Evolutionary conservation across 2,113 vertebrate genomes (phyloP).

Genomic region (Neodon shergylaensis): DNA sequence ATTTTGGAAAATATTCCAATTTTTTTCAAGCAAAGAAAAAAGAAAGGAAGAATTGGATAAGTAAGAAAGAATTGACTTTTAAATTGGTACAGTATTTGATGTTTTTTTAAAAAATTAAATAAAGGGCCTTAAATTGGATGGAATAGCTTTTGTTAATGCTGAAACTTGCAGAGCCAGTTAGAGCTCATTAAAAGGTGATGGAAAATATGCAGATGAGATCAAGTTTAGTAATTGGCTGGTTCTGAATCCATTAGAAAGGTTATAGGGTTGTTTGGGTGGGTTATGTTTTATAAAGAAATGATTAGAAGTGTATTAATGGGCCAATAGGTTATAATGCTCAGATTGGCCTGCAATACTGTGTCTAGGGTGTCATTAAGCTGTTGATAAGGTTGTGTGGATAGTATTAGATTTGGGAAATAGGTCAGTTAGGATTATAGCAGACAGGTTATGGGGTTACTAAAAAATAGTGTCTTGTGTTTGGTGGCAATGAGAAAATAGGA

Average conservation of each 20-base stretch:
- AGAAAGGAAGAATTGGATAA: conserved; percentile 11
- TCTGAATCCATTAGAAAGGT: conserved; percentile 80
- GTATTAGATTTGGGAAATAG: conserved; percentile 57
- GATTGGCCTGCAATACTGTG: conserved; percentile 44
- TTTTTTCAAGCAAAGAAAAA: conserved; percentile 41
- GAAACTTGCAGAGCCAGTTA: conserved; percentile 76
- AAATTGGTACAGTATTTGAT: conserved; percentile 55
- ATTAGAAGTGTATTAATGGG: conserved; percentile 76
- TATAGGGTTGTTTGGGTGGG: conserved; percentile 73
- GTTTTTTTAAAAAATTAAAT: conserved; percentile 67
- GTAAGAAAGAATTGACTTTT: conserved; percentile 8
- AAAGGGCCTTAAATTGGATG: conserved; percentile 66
- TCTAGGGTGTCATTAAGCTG: conserved; percentile 45
- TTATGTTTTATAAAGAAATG: conserved; percentile 73
- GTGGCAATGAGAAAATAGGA: conserved; percentile 55
- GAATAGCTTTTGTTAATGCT: conserved; percentile 76
- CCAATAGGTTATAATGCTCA: conserved; percentile 69
- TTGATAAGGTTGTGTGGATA: conserved; percentile 36
- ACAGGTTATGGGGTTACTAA: conserved; percentile 36
- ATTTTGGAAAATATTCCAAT: conserved; percentile 37
- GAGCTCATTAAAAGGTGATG: conserved; percentile 80
- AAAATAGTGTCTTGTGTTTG: conserved; percentile 38
- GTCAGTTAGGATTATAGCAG: conserved; percentile 58
- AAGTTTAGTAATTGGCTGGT: conserved; percentile 76
- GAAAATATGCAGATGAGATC: conserved; percentile 75